Conservation (phyloP, 2,888 invertebrate genomes). For the Euspilapteryx auroguttella region DNA sequence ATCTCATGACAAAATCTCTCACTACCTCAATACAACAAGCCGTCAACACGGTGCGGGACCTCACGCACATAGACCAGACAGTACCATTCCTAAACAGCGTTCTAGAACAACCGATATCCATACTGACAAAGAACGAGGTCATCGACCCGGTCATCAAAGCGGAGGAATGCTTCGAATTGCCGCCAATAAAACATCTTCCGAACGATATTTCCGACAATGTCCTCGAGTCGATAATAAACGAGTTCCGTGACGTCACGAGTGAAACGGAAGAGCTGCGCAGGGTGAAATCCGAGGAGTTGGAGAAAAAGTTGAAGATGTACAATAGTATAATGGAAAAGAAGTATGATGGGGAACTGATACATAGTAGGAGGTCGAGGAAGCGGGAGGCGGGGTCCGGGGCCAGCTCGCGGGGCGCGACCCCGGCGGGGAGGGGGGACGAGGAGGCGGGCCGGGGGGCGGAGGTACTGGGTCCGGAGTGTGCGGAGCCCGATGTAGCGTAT, state of each 20-base stretch:
- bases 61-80: slow-evolving; percentile 34
- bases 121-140: slow-evolving; percentile 29
- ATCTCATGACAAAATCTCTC: slow-evolving; percentile 44
- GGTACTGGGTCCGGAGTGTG: slow-evolving; percentile 19
- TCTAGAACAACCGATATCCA: slow-evolving; percentile 35
- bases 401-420: slow-evolving; percentile 20
- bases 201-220: slow-evolving; percentile 40
- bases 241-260: slow-evolving; percentile 21
- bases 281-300: slow-evolving; percentile 26
- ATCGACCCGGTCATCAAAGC: too few relatives aligned
- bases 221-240: slow-evolving; percentile 14
- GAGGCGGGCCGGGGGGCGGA: slow-evolving; percentile 18
- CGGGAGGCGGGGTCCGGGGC: slow-evolving; percentile 21
- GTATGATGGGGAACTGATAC: slow-evolving; percentile 71
- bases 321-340: slow-evolving; percentile 73
- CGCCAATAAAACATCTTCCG: slow-evolving; percentile 58
- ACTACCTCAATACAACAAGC: slow-evolving; percentile 43
- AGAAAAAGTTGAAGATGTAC: slow-evolving; percentile 64
- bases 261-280: slow-evolving; percentile 30
- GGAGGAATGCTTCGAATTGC: slow-evolving; percentile 76
- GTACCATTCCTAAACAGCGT: slow-evolving; percentile 42
- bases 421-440: slow-evolving; percentile 18
- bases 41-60: slow-evolving; percentile 40
- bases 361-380: slow-evolving; percentile 44
- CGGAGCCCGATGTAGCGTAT: slow-evolving; percentile 14